These are phyloP conservation scores for Ptilorrhoa leucosticta DNA, from an alignment of 2,113 vertebrate species.

Conservation along the genomic window DNA sequence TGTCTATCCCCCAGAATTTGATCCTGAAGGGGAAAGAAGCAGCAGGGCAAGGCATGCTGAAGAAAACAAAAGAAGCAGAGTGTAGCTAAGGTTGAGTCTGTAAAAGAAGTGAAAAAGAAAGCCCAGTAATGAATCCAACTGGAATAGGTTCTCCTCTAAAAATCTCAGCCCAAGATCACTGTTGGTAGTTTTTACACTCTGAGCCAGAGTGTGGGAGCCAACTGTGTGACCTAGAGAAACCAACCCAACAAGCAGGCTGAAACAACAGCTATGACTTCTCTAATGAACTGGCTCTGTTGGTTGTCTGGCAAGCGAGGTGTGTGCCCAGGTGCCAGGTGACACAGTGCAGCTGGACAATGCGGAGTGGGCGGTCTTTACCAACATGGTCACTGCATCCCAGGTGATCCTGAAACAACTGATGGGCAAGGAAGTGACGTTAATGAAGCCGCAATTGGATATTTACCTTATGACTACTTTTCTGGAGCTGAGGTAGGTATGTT, in stretches of 20 bases:
- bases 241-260: not conserved
- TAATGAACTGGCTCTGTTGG: not conserved
- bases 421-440: not conserved
- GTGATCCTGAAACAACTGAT: fast-evolving
- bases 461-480: not conserved
- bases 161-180: not conserved
- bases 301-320: fast-evolving
- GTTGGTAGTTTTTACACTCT: not conserved
- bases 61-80: not conserved
- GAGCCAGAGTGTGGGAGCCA: not conserved
- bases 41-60: not conserved
- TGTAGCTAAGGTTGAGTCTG: not conserved
- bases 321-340: not conserved
- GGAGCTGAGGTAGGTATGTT: not conserved
- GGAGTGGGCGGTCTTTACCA: not conserved
- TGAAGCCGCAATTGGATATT: fast-evolving
- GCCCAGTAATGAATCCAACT: not conserved
- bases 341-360: fast-evolving
- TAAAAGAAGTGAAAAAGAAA: not conserved
- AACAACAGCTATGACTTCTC: not conserved
- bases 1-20: not conserved
- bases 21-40: not conserved
- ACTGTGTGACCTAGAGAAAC: not conserved
- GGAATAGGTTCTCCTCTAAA: not conserved
- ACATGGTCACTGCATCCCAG: no score